Base-by-base conservation (phyloP, 2,113 vertebrate genomes). In the Dasyornis broadbenti region DNA sequence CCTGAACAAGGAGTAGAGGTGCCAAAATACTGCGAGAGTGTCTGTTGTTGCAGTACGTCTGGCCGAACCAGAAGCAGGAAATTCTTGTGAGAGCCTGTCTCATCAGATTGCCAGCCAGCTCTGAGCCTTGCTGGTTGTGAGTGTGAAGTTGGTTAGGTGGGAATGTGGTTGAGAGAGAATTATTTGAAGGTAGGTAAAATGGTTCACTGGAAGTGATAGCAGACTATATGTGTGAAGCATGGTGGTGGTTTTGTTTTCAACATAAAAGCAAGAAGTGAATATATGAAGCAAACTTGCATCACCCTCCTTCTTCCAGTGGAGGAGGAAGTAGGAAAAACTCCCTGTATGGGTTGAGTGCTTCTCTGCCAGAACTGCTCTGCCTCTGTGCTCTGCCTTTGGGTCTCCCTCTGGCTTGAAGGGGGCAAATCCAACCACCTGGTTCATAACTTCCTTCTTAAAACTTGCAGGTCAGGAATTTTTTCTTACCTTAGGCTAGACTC, bases 31-130 rank as follows among this genome's bases (percentile, higher is more conserved):
- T 77, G 82, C 49, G 82, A 95, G 94, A 96, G 82, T 17, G 92
- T 97, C 97, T 97, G 97, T 92, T 96, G 95, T 86, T 96, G 95
- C 94, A 92, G 93, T 95, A 89, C 92, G 96, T 97, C 97, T 97
- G 97, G 94, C 96, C 3, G 94, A 95, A 94, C 92, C 94, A 97
- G 96, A 82, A 95, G 96, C 96, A 97, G 97, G 97, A 97, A 97
- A 97, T 97, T 94, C 96, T 96, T 97, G 89, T 86, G 95, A 97
- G 96, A 97, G 94, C 89, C 96, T 96, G 96, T 97, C 96, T 96
- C 96, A 72, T 84, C 95, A 95, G 93, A 94, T 95, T 96, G 96
- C 96, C 96, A 97, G 94, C 96, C 94, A 96, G 86, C 57, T 80
- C 89, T 52, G n/a, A 96, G 84, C 69, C 64, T 85, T 82, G 73